phyloP scores from a whole-genome alignment of 2,113 vertebrate genomes.

The Nycticebus coucang region DNA sequence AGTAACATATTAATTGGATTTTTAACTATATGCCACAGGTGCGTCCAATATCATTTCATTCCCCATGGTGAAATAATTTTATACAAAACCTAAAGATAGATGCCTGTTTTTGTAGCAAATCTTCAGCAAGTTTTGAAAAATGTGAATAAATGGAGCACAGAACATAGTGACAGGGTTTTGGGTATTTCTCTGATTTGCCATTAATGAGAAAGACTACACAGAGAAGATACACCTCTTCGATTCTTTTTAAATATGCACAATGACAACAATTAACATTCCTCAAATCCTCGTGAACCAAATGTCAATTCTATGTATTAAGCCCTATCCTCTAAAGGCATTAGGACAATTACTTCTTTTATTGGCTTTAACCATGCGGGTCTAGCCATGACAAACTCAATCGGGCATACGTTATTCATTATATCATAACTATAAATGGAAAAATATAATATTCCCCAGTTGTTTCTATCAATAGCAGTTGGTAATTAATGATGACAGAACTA shows the following conservation, averaged over 20 bases:
- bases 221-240: background rate
- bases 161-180: background rate
- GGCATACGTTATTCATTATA: slow-evolving; percentile 72
- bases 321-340: slow-evolving; percentile 54
- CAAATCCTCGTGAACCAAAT: slow-evolving; percentile 40
- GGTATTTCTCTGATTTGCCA: background rate
- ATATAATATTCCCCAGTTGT: slow-evolving; percentile 64
- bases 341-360: slow-evolving; percentile 66
- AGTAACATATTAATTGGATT: background rate
- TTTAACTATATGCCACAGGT: slow-evolving; percentile 13
- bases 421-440: slow-evolving; percentile 68
- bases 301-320: slow-evolving; percentile 66
- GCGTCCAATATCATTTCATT: too few species aligned
- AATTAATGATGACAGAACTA: slow-evolving; percentile 70
- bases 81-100: too few species aligned
- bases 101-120: too few species aligned
- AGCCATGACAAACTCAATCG: slow-evolving; percentile 40
- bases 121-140: too few species aligned
- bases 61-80: too few species aligned
- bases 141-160: too few species aligned
- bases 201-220: slow-evolving; percentile 16
- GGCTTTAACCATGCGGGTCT: slow-evolving; percentile 55
- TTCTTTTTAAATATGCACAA: slow-evolving; percentile 1
- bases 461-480: slow-evolving; percentile 70
- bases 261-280: slow-evolving; percentile 65